Base-by-base conservation (phyloP, 2,113 vertebrate species). In the Maccullochella peelii region DNA sequence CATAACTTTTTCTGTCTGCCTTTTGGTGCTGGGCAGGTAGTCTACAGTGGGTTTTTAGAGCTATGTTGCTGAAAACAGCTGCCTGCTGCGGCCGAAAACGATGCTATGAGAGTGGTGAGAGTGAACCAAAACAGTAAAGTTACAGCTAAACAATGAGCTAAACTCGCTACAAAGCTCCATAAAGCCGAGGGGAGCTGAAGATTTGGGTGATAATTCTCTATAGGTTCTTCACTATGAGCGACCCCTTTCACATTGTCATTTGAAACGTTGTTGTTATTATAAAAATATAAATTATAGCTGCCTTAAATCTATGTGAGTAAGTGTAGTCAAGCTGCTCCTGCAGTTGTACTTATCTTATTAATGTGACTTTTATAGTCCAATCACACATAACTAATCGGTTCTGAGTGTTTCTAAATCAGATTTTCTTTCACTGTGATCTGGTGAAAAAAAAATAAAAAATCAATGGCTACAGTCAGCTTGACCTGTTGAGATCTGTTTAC, bases 401-500 rank as follows among this genome's bases (percentile, higher is more conserved):
- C 6, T 36, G 21, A 21, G 65, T 42, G 7, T 62, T 62, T 38
- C 27, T 30, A 10, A 63, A 55, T 76, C 57, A 10, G 18, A 42
- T 71, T 23, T 30, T 36, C 27, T 36, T 25, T 57, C 47, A 42
- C 47, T 77, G 8, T 40, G n/a, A 50, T 75, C 18, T 30, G 4
- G 50, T 65, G 6, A 4, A n/a, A 23, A 23, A 10, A 23, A 44
- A 21, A 40, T 38, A 23, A 44, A 21, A 40, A 7, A 18, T 33
- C 61, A 20, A 14, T 68, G 27, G 12, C n/a, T 2, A 6, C 67
- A 10, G 1, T 0, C 61, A 57, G 49, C 40, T 18, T 49, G 25
- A 62, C 52, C 59, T 76, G 6, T 16, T 52, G 47, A 76, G 47
- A 38, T 83, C 58, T 40, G 59, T 73, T 65, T 40, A 58, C 54